Base-by-base conservation (phyloP, 2,797 vertebrate species). In the Coranthus polyacanthus region DNA sequence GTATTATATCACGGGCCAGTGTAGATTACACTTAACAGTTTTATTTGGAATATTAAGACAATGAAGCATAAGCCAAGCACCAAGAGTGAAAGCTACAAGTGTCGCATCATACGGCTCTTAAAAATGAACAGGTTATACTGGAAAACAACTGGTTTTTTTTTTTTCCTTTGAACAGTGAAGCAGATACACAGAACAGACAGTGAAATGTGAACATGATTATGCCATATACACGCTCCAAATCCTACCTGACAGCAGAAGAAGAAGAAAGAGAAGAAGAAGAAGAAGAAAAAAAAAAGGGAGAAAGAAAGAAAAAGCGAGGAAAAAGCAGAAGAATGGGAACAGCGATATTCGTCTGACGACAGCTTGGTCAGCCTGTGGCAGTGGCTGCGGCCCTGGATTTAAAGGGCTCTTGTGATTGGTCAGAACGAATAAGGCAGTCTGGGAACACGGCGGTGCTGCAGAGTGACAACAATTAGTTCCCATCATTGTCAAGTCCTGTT, bases 41-140 rank as follows among this genome's bases (percentile, higher is more conserved):
- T 95, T 94, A 94, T 94, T 92, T 92, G 90, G 92, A 94, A 93
- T 94, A 95, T 95, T 95, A 95, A 95, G 94, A 95, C 93, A 94
- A 93, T 92, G 90, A 94, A 94, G 93, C 92, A 90, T 89, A 92
- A 92, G 92, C 93, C 91, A 94, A 94, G 94, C 94, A 95, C 93
- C 92, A 93, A 93, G 84, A 92, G 92, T 92, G 93, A 94, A 90
- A 93, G 91, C 92, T 93, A 94, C 91, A 94, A 89, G 91, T 94
- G 91, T 91, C 81, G 88, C 88, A 92, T 91, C 89, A 81, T 93
- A 91, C 85, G 87, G 90, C 88, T 93, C 90, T 91, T 87, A 72
- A 88, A 93, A 93, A 92, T 91, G 85, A 93, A 92, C 87, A 91
- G 82, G 84, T 90, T 90, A 90, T 73, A 91, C 88, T 90, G 83